Evolutionary conservation across 2,888 invertebrate genomes (phyloP).

Genomic region (Seira sanloemensis): DNA sequence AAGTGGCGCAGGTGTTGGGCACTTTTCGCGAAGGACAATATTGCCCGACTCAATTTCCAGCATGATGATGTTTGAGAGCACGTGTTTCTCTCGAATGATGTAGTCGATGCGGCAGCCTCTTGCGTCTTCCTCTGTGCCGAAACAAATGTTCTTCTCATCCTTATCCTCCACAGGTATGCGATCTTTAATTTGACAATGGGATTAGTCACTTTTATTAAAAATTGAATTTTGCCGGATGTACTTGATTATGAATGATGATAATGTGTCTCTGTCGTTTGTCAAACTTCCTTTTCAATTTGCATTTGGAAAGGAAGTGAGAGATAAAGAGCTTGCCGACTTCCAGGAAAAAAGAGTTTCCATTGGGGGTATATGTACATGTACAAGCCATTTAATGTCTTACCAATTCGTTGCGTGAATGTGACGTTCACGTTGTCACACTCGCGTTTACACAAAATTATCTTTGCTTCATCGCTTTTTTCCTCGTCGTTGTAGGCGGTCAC

Average conservation of each 20-base stretch:
- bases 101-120: conserved; percentile 33
- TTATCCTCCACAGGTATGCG: conserved; percentile 13
- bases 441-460: neutral
- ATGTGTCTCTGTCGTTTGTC: neutral
- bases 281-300: neutral
- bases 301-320: too few species aligned
- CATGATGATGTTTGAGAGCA: neutral
- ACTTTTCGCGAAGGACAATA: conserved; percentile 17
- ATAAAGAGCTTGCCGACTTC: too few species aligned
- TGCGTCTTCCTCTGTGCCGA: neutral
- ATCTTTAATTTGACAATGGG: too few species aligned
- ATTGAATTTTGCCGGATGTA: too few species aligned
- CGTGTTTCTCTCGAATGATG: conserved; percentile 24
- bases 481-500: neutral
- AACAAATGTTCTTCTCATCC: conserved; percentile 22
- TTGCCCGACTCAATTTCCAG: conserved; percentile 26
- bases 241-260: too few species aligned
- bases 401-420: too few species aligned
- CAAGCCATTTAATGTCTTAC: too few species aligned
- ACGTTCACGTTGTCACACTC: conserved; percentile 10
- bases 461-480: neutral
- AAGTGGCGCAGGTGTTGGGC: conserved; percentile 25
- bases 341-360: too few species aligned
- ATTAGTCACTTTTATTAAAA: too few species aligned
- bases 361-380: too few species aligned